phyloP scores from a whole-genome alignment of 2,113 vertebrate species.

The Psilopsiagon aurifrons region DNA sequence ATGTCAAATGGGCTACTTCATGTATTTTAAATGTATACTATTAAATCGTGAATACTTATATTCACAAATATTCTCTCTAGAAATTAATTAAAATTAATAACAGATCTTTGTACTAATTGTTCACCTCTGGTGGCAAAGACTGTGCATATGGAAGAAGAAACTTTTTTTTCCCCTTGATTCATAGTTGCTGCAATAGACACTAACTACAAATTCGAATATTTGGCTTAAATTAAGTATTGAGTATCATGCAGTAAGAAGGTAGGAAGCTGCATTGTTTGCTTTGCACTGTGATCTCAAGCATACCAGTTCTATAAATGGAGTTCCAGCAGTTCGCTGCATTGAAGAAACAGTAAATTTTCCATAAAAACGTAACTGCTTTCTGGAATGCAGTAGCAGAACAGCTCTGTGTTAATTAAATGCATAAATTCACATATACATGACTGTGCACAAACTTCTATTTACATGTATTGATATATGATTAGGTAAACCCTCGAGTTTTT shows the following conservation, averaged over 20 bases:
- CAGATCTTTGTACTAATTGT: slow-evolving; percentile 1
- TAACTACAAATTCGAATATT: background rate
- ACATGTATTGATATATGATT: background rate
- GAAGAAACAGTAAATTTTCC: slow-evolving; percentile 35
- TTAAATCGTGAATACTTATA: slow-evolving; percentile 25
- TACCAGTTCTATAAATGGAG: background rate
- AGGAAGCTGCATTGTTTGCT: background rate
- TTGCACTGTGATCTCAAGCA: background rate
- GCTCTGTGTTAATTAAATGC: slow-evolving; percentile 12
- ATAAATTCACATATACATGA: slow-evolving; percentile 1
- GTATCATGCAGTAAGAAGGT: background rate
- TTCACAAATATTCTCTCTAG: slow-evolving; percentile 46
- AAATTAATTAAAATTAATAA: slow-evolving; percentile 25
- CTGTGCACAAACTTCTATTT: background rate
- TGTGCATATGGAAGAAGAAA: background rate
- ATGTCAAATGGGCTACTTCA: background rate
- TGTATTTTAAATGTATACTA: slow-evolving; percentile 10
- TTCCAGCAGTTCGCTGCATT: slow-evolving; percentile 15
- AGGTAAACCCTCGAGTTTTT: background rate
- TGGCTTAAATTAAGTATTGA: background rate
- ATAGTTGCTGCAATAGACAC: background rate
- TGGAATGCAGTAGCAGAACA: background rate
- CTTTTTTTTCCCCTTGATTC: background rate
- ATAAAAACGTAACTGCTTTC: slow-evolving; percentile 11
- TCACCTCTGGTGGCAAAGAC: background rate